These are phyloP conservation scores for Galagoides demidoff DNA, from an alignment of 2,797 vertebrate species.

Conservation along the genomic window DNA sequence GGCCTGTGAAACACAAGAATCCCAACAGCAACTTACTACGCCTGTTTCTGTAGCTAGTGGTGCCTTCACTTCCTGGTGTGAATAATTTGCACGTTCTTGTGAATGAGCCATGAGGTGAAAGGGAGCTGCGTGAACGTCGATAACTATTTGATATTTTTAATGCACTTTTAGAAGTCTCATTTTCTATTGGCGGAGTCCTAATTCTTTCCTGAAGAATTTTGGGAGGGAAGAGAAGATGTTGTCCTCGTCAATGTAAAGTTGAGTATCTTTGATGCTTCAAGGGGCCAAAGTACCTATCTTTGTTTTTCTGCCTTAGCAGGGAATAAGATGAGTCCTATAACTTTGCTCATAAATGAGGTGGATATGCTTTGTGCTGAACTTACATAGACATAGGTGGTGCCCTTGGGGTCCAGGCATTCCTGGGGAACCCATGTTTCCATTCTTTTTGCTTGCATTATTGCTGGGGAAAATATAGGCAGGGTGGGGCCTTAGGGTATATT, in stretches of 20 bases:
- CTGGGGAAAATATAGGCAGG: conserved; percentile 34
- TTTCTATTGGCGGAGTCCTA: background rate
- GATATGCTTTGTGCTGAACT: conserved; percentile 39
- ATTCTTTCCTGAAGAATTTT: conserved; percentile 24
- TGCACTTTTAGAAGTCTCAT: background rate
- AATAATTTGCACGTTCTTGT: background rate
- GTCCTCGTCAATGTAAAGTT: background rate
- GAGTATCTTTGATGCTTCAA: background rate
- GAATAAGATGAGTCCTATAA: background rate
- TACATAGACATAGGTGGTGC: conserved; percentile 52
- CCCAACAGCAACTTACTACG: background rate
- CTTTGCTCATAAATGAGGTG: conserved; percentile 25
- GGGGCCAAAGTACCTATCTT: background rate
- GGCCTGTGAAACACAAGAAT: background rate
- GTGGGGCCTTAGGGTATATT: conserved; percentile 15
- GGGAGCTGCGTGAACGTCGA: background rate
- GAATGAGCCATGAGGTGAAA: background rate
- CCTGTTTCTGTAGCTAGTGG: background rate
- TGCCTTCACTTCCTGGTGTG: background rate
- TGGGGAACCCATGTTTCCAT: conserved; percentile 44
- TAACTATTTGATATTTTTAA: background rate
- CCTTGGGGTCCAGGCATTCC: conserved; percentile 36
- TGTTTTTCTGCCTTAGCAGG: background rate
- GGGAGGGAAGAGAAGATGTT: background rate
- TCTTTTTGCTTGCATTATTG: conserved; percentile 15